A percentile compares a stretch with the other conserved stretches of the same genome.
These are phyloP conservation scores for Pomatorhinus ruficollis DNA, from an alignment of 2,113 vertebrate genomes.

Conservation along the genomic window DNA sequence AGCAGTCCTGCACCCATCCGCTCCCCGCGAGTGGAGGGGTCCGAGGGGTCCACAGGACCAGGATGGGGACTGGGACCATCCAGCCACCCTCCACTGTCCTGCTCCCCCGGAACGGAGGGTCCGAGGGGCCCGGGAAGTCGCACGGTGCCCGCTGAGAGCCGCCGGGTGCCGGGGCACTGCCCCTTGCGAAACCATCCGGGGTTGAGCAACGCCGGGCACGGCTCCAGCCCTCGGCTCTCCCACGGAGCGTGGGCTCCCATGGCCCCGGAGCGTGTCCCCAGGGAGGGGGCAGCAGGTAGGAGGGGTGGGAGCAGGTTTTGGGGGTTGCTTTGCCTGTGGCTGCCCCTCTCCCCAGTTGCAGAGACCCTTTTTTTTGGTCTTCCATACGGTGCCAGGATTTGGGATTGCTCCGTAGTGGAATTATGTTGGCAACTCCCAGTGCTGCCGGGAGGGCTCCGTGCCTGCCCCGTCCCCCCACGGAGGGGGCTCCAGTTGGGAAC, in stretches of 20 bases:
- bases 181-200: background rate
- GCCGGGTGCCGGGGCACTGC: background rate
- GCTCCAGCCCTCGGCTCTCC: background rate
- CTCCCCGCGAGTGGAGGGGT: background rate
- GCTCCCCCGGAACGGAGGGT: background rate
- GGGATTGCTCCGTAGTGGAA: background rate
- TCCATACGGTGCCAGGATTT: background rate
- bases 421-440: background rate
- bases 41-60: background rate
- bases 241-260: background rate
- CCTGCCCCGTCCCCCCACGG: background rate
- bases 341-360: background rate
- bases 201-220: constrained; percentile 12
- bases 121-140: background rate
- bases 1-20: background rate
- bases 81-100: background rate
- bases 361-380: too few species aligned
- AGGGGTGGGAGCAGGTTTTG: background rate
- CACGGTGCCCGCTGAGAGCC: background rate
- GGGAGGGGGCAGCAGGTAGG: background rate
- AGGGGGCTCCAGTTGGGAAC: background rate
- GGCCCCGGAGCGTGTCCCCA: background rate
- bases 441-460: background rate
- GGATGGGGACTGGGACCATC: background rate
- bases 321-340: too few species aligned